Evolutionary conservation across 2,113 vertebrate genomes (phyloP).

Genomic region (Malurus melanocephalus): DNA sequence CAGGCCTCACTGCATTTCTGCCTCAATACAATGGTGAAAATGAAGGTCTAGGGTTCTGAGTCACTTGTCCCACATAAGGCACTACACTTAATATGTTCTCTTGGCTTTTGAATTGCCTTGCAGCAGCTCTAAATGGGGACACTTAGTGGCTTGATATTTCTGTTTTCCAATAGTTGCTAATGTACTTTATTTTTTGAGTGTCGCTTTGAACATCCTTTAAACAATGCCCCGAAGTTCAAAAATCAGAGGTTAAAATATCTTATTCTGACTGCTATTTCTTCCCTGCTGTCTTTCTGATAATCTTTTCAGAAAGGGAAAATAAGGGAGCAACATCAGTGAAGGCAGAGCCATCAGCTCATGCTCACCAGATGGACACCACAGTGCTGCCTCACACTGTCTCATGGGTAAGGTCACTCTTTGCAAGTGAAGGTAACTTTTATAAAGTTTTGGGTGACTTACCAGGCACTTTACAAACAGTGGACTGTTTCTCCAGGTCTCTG

Average conservation of each 20-base stretch:
- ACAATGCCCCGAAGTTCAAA: not conserved
- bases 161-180: not conserved
- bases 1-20: not conserved
- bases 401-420: not conserved
- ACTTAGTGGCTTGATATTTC: not conserved
- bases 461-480: conserved; percentile 44
- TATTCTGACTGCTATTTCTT: not conserved
- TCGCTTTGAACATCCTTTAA: conserved; percentile 5
- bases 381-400: not conserved
- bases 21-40: not conserved
- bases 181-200: not conserved
- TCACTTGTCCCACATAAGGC: not conserved
- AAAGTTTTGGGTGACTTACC: conserved; percentile 73
- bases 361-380: not conserved
- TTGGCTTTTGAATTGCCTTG: not conserved
- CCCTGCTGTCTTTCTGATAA: not conserved
- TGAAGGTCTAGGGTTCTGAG: not conserved
- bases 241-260: not conserved
- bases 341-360: not conserved
- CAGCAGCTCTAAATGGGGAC: not conserved
- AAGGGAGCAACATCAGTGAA: not conserved
- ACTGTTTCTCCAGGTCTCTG: conserved; percentile 50
- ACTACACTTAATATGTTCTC: not conserved
- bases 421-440: not conserved
- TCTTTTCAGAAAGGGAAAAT: not conserved